phyloP scores from a whole-genome alignment of 53 echinoderm and acorn worm genomes.

The Stichopus horrens region DNA sequence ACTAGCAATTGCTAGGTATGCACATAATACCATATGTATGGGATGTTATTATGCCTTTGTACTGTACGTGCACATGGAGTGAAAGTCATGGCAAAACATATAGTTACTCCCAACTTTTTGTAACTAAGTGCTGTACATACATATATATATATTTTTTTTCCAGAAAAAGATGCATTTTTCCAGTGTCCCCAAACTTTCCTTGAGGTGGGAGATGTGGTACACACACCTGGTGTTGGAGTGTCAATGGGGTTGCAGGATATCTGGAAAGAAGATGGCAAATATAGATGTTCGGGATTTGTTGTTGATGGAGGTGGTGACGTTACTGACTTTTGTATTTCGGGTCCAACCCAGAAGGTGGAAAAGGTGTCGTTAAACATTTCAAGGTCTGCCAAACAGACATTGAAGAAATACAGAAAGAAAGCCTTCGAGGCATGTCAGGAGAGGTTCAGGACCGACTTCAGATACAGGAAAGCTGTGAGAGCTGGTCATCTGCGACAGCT shows the following conservation, averaged over 20 bases:
- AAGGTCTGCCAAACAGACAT: constrained; percentile 1
- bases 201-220: not conserved
- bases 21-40: too few relatives aligned
- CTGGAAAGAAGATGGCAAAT: not conserved
- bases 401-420: not conserved
- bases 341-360: not conserved
- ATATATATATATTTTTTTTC: not conserved
- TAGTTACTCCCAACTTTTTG: too few relatives aligned
- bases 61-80: too few relatives aligned
- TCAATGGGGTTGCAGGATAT: not conserved
- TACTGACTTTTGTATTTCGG: constrained; percentile 1
- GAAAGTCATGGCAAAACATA: too few relatives aligned
- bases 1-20: too few relatives aligned
- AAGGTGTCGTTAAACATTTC: not conserved
- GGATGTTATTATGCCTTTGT: too few relatives aligned
- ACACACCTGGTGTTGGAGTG: not conserved
- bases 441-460: not conserved
- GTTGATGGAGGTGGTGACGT: not conserved
- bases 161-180: constrained; percentile 19
- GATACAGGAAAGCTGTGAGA: constrained; percentile 1
- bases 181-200: not conserved
- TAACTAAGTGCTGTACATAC: too few relatives aligned
- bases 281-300: constrained; percentile 16
- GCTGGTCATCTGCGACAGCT: not conserved
- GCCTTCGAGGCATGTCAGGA: not conserved